Percentiles rank a stretch among this genome's conserved stretches.
phyloP scores from a whole-genome alignment of 2,888 invertebrate species.

The Bombyx huttoni region DNA sequence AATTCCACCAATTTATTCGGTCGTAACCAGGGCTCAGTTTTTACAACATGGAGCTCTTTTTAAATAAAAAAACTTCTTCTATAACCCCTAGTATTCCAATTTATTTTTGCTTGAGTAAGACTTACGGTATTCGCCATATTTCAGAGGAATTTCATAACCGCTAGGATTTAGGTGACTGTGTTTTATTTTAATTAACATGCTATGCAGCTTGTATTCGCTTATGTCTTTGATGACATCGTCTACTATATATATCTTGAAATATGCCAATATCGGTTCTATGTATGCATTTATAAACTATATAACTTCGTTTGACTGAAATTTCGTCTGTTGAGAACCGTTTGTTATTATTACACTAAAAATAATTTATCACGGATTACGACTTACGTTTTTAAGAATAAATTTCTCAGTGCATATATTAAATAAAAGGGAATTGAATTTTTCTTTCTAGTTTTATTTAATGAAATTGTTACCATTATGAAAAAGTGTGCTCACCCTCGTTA shows the following conservation, averaged over 20 bases:
- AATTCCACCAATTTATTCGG: conserved; percentile 67
- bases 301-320: no score
- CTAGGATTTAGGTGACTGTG: no score
- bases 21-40: conserved; percentile 21
- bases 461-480: conserved; percentile 25
- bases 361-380: no score
- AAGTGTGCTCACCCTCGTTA: conserved; percentile 37
- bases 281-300: no score
- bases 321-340: no score
- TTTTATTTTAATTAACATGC: no score
- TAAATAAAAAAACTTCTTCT: conserved; percentile 3
- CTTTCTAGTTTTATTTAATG: conserved; percentile 1
- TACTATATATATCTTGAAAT: no score
- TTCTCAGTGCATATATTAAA: neutral
- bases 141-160: neutral
- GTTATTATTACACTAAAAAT: no score
- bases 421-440: neutral
- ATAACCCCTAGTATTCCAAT: neutral
- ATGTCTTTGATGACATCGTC: no score
- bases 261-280: no score
- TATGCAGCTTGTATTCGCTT: no score
- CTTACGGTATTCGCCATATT: neutral
- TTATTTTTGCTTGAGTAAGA: neutral
- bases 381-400: neutral
- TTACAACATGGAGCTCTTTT: neutral